Base-by-base conservation (phyloP, 2,113 vertebrate species). In the Oryzias curvinotus region DNA sequence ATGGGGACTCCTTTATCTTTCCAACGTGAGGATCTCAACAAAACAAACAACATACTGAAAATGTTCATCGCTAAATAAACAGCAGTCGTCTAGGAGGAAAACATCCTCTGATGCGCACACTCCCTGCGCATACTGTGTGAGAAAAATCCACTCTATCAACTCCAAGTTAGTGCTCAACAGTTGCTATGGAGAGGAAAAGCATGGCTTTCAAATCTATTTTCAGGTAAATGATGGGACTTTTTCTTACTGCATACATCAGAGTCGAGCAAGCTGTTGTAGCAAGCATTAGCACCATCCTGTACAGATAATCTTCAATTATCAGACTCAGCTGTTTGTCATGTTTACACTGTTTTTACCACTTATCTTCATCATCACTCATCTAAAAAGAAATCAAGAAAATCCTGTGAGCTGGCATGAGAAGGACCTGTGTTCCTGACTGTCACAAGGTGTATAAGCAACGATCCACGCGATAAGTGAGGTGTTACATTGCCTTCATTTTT, bases 171-270 rank as follows among this genome's bases (percentile, higher is more conserved):
- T 48, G 61, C 71, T 80, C 62, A 62, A 73, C 78, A 77, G 83
- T 85, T 88, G 85, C 83, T 82, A 88, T 87, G 86, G 88, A 75
- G 83, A 87, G 68, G 72, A 65, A 80, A 83, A 79, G 48, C 65
- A 68, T 47, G 50, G 82, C 64, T 80, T 75, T 83, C 72, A 50
- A 58, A 70, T 72, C 87, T 89, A 89, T 89, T 89, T 87, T 76
- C 74, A 78, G 84, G 75, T 23, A 71, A 78, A 58, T 55, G 30
- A 61, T 65, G 66, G 74, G 75, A 63, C 68, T 63, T 75, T 8
- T 75, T 52, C 54, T 41, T 26, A 15, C 66, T 30, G 72, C 62
- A 78, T 69, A 62, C 52, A 78, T 85, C 59, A 85, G 70, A 83
- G 51, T 68, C 68, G 82, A 66, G 65, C 57, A 73, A 68, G 65